A percentile compares a stretch with the other conserved stretches of the same genome.
Conservation (phyloP, 2,888 invertebrate genomes). For the Panopea generosa region DNA sequence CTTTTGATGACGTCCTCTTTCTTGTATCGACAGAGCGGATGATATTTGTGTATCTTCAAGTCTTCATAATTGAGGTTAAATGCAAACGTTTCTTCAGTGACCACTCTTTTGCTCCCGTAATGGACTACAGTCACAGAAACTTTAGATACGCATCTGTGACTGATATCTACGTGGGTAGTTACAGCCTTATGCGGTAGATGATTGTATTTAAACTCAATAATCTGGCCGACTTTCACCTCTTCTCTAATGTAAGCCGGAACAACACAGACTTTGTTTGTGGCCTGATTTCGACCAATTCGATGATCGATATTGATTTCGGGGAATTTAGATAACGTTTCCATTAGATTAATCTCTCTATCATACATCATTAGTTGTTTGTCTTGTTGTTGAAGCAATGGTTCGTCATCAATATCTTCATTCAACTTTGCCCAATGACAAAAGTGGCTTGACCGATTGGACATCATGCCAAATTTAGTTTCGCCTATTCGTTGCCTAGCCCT, state of each 20-base stretch:
- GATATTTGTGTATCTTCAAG: constrained; percentile 37
- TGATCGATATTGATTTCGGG: constrained; percentile 23
- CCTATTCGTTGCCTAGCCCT: constrained; percentile 37
- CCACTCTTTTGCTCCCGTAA: constrained; percentile 13
- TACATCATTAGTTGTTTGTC: not conserved
- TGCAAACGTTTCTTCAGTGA: constrained; percentile 18
- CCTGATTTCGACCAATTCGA: constrained; percentile 9
- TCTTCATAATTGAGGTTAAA: constrained; percentile 28
- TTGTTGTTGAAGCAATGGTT: not conserved
- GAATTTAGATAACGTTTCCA: constrained; percentile 10
- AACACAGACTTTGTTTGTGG: constrained; percentile 8
- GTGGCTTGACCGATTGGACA: no score
- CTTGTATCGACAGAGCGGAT: constrained; percentile 23
- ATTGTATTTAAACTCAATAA: constrained; percentile 30
- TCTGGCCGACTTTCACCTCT: constrained; percentile 25
- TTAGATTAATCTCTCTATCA: not conserved
- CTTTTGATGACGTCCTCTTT: constrained; percentile 25
- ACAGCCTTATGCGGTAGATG: constrained; percentile 32
- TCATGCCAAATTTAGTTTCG: constrained; percentile 33
- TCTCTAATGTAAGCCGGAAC: constrained; percentile 27
- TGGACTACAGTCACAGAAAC: constrained; percentile 30
- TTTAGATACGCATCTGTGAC: not conserved
- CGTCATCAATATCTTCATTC: constrained; percentile 13
- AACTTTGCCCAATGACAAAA: constrained; percentile 52
- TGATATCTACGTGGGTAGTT: constrained; percentile 16